Evolutionary conservation across 2,888 invertebrate species (phyloP).

Genomic region (Nematopogon swammerdamellus): DNA sequence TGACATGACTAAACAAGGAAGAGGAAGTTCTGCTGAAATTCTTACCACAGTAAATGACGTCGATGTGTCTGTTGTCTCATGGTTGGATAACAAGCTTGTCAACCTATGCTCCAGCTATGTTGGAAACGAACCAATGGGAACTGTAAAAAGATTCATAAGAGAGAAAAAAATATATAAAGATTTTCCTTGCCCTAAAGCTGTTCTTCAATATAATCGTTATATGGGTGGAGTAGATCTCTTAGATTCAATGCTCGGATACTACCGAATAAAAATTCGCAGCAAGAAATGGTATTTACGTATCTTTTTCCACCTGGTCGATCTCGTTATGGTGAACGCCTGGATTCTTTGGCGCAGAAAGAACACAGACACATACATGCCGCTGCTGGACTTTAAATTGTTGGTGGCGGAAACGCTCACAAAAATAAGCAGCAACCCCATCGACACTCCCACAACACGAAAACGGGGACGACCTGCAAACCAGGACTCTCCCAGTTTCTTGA

Average conservation of each 20-base stretch:
- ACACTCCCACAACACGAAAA: conserved; percentile 11
- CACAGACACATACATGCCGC: conserved; percentile 10
- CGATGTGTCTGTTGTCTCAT: conserved; percentile 4
- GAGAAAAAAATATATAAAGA: conserved; percentile 1
- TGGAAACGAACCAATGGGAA: conserved; percentile 1
- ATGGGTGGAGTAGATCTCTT: conserved; percentile 6
- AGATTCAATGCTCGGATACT: conserved; percentile 15
- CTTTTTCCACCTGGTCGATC: conserved; percentile 16
- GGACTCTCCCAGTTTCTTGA: not conserved
- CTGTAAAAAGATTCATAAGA: not conserved
- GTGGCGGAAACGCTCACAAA: not conserved
- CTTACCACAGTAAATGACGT: conserved; percentile 6
- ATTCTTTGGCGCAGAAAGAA: conserved; percentile 13
- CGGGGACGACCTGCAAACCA: conserved; percentile 8
- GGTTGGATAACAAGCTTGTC: conserved; percentile 2
- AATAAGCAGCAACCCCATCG: not conserved
- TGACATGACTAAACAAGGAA: conserved; percentile 4
- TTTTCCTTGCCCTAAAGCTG: conserved; percentile 3
- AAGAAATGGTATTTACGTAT: conserved; percentile 17
- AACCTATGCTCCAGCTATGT: conserved; percentile 4
- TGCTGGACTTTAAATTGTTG: conserved; percentile 10
- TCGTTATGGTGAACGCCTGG: conserved; percentile 15
- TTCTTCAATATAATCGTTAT: not conserved
- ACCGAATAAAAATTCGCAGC: conserved; percentile 16
- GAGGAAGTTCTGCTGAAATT: conserved; percentile 10